Base-by-base conservation (phyloP, 53 echinoderm and acorn worm species). In the Stichopus horrens region DNA sequence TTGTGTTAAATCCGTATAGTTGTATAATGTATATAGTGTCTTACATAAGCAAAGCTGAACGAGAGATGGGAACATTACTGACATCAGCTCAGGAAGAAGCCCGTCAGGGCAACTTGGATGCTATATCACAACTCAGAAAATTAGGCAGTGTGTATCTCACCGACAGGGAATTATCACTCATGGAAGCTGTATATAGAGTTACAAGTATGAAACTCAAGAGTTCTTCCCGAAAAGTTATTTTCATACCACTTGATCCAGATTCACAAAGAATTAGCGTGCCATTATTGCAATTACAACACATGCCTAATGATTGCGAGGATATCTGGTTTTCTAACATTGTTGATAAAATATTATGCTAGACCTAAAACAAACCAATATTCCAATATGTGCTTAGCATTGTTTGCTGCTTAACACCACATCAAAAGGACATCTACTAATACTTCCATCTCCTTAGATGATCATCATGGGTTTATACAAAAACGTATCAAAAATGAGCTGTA, bases 11-110 rank as follows among this genome's bases (percentile, higher is more conserved):
- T 91, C 79, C 87, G 9, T 94, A 91, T 51, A 79, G 92, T 54
- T 94, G 94, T 83, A 74, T 79, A 18, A 82, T 82, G 83, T 94
- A 92, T 55, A 86, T 94, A 23, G 77, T 92, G 0, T 73, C 55
- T 21, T 94, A 94, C 68, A 87, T 94, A 22, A 80, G 81, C 57
- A 92, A 90, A 77, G 73, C 93, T 75, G 95, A 90, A 76, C 74
- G 86, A 67, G 88, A 94, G 59, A 63, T 59, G 63, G 58, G 83
- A 5, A 5, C 23, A 22, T 37, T 83, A 9, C 58, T 60, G 23
- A 83, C 20, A 14, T 7, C 8, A 20, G 83, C 83, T 11, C 83
- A 83, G 10, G 22, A 63, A 58, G 83, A 89, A 13, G 90, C 90
- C 20, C n/a, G n/a, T n/a, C n/a, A n/a, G n/a, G n/a, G n/a, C n/a